Percentiles rank a stretch among this genome's conserved stretches.
These are phyloP conservation scores for Junonia oenone DNA, from an alignment of 2,888 invertebrate species.

Conservation along the genomic window DNA sequence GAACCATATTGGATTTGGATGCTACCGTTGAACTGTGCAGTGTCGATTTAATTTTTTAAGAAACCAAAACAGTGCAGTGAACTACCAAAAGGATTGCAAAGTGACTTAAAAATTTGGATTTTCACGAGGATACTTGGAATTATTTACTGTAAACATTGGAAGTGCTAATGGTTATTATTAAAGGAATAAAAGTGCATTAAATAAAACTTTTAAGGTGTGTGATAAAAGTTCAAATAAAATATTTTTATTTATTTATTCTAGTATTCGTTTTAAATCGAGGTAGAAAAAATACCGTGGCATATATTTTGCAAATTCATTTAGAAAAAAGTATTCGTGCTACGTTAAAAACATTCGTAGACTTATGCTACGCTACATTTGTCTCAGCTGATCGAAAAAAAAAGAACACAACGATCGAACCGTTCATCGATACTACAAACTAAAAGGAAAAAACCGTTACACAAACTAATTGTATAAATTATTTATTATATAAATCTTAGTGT, in stretches of 20 bases:
- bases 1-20: slow-evolving; percentile 70
- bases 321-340: slow-evolving; percentile 9
- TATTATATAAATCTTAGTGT: not conserved
- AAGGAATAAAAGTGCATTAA: slow-evolving; percentile 23
- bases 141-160: slow-evolving; percentile 16
- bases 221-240: slow-evolving; percentile 9
- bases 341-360: slow-evolving; percentile 15
- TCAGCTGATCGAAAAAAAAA: slow-evolving; percentile 56
- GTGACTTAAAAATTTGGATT: slow-evolving; percentile 55
- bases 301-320: not conserved
- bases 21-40: slow-evolving; percentile 61
- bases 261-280: not conserved
- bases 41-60: slow-evolving; percentile 59
- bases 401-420: slow-evolving; percentile 40
- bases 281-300: not conserved
- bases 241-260: slow-evolving; percentile 5
- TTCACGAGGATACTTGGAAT: slow-evolving; percentile 26
- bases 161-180: slow-evolving; percentile 28
- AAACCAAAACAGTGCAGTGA: slow-evolving; percentile 67
- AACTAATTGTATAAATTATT: not conserved
- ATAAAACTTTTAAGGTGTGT: slow-evolving; percentile 35
- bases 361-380: slow-evolving; percentile 42
- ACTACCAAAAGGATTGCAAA: slow-evolving; percentile 64
- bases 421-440: not conserved
- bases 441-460: not conserved